Percentiles rank a stretch among this genome's conserved stretches.
These are phyloP conservation scores for Chalcosyrphus nemorum DNA, from an alignment of 2,888 invertebrate species.

Conservation along the genomic window DNA sequence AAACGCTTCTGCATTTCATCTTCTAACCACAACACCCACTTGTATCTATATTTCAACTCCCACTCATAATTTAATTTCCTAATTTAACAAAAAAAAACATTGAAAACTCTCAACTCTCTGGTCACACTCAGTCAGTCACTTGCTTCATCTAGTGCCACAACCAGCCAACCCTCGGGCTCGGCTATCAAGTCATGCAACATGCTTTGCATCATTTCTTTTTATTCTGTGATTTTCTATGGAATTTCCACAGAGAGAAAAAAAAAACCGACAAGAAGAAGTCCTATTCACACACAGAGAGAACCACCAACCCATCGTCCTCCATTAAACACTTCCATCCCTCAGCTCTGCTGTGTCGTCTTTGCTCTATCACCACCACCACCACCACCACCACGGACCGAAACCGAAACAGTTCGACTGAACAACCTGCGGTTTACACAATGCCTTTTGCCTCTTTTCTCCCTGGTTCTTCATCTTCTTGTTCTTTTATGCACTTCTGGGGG, in stretches of 20 bases:
- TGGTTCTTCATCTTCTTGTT: conserved; percentile 52
- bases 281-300: conserved; percentile 17
- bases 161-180: no score
- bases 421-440: conserved; percentile 59
- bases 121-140: conserved; percentile 22
- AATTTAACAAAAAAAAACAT: conserved; percentile 28
- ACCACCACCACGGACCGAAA: not conserved
- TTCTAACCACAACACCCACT: not conserved
- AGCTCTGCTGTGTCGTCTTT: not conserved
- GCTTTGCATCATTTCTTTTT: not conserved
- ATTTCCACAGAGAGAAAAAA: not conserved
- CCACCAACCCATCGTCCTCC: conserved; percentile 12
- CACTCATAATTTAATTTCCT: conserved; percentile 43
- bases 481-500: conserved; percentile 67
- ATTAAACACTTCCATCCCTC: conserved; percentile 63
- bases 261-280: not conserved
- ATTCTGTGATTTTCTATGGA: conserved; percentile 36
- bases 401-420: conserved; percentile 53
- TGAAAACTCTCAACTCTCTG: conserved; percentile 26
- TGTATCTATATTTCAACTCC: not conserved
- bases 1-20: not conserved
- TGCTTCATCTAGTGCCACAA: no score
- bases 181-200: conserved; percentile 42
- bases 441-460: not conserved
- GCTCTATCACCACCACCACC: not conserved